Conservation (phyloP, 2,797 vertebrate genomes). For the Amblyraja radiata region DNA sequence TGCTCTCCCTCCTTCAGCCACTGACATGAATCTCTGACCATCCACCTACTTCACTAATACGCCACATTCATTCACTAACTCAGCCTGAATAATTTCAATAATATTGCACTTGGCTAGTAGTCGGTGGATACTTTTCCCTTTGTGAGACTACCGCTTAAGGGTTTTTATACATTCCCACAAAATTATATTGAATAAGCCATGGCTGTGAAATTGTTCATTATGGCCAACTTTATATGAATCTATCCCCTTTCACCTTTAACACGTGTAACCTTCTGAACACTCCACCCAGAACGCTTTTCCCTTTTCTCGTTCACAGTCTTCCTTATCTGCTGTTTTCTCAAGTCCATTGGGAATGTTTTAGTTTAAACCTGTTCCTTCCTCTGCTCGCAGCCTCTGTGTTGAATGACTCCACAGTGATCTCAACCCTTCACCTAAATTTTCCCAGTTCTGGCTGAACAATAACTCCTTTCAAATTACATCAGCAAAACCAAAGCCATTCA, state of each 20-base stretch:
- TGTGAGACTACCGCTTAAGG: not conserved
- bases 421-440: slow-evolving; percentile 19
- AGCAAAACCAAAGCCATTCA: slow-evolving; percentile 1
- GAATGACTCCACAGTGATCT: not conserved
- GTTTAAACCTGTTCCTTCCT: not conserved
- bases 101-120: not conserved
- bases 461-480: slow-evolving; percentile 6
- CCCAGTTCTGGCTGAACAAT: not conserved
- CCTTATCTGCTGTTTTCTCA: not conserved
- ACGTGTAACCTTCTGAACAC: not conserved
- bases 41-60: not conserved
- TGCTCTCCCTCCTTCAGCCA: not conserved
- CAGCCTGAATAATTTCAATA: not conserved
- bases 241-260: not conserved
- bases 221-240: not conserved
- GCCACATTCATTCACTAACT: not conserved
- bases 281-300: too few relatives aligned
- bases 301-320: not conserved
- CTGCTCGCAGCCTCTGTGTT: not conserved
- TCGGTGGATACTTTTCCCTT: not conserved
- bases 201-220: not conserved
- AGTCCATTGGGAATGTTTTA: not conserved
- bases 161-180: not conserved
- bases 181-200: not conserved
- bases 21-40: not conserved